A percentile compares a stretch with the other conserved stretches of the same genome.
Evolutionary conservation across 2,888 invertebrate genomes (phyloP).

Genomic region (Apamea epomidion): DNA sequence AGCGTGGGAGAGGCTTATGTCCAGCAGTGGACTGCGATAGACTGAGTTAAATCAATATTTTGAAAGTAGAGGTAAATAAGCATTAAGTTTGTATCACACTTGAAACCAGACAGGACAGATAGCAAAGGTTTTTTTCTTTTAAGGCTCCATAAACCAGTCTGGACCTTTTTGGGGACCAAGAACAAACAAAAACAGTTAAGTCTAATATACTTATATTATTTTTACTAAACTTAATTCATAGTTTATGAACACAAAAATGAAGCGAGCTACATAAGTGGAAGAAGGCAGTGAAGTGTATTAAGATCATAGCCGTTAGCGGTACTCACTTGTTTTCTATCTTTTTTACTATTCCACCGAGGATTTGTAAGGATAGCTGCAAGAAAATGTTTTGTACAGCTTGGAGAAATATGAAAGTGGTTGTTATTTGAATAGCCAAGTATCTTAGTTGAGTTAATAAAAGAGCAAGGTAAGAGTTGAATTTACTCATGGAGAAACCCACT

Average conservation of each 20-base stretch:
- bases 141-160: neutral
- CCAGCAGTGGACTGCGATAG: neutral
- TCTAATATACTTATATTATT: neutral
- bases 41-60: neutral
- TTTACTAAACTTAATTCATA: slow-evolving; percentile 1
- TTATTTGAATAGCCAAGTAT: slow-evolving; percentile 6
- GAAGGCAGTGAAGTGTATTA: slow-evolving; percentile 44
- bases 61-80: neutral
- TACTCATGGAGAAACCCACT: neutral
- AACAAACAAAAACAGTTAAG: slow-evolving; percentile 11
- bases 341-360: slow-evolving; percentile 39
- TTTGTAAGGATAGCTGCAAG: slow-evolving; percentile 33
- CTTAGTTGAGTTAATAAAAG: neutral
- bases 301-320: slow-evolving; percentile 35
- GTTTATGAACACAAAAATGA: slow-evolving; percentile 33
- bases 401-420: slow-evolving; percentile 22
- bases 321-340: slow-evolving; percentile 20
- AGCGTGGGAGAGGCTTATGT: neutral
- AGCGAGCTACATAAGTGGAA: slow-evolving; percentile 36
- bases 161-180: neutral
- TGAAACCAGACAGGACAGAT: neutral
- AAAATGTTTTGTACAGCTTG: slow-evolving; percentile 31
- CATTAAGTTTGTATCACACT: neutral
- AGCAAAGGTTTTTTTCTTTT: neutral
- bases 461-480: neutral